Evolutionary conservation across 2,113 vertebrate species (phyloP).

Genomic region (Corythornis vintsioides): DNA sequence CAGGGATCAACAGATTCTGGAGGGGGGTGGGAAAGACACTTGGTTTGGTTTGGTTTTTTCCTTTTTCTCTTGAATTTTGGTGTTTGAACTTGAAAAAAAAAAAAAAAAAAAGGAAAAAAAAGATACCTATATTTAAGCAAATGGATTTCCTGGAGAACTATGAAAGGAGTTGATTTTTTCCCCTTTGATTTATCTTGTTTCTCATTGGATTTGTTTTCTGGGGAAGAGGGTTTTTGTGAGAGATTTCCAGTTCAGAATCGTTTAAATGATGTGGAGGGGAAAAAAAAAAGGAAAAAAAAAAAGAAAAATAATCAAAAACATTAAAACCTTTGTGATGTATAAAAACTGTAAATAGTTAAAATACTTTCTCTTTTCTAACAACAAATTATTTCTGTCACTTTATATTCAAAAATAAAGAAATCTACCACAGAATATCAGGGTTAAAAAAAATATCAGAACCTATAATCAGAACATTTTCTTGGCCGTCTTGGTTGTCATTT

Average conservation of each 20-base stretch:
- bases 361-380: slow-evolving; percentile 87
- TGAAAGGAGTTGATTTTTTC: slow-evolving; percentile 66
- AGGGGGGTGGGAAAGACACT: slow-evolving; percentile 70
- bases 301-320: slow-evolving; percentile 73
- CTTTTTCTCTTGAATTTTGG: slow-evolving; percentile 79
- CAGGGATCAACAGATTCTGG: slow-evolving; percentile 79
- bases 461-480: slow-evolving; percentile 63
- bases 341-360: slow-evolving; percentile 85
- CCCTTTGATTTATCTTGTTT: slow-evolving; percentile 78
- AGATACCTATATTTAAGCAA: slow-evolving; percentile 76
- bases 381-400: slow-evolving; percentile 88
- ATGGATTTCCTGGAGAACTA: slow-evolving; percentile 72
- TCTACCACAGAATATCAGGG: slow-evolving; percentile 82
- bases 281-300: not conserved
- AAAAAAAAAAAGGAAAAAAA: slow-evolving; percentile 67
- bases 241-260: slow-evolving; percentile 77
- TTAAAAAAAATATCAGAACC: slow-evolving; percentile 67
- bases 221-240: slow-evolving; percentile 76
- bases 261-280: slow-evolving; percentile 67
- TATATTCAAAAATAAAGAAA: slow-evolving; percentile 88
- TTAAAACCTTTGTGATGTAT: slow-evolving; percentile 82
- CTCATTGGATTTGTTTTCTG: slow-evolving; percentile 72
- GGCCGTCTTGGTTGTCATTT: slow-evolving; percentile 34
- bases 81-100: slow-evolving; percentile 78
- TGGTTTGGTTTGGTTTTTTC: slow-evolving; percentile 34